Conservation (phyloP, 2,888 invertebrate genomes). For the Scrobipalpa costella region DNA sequence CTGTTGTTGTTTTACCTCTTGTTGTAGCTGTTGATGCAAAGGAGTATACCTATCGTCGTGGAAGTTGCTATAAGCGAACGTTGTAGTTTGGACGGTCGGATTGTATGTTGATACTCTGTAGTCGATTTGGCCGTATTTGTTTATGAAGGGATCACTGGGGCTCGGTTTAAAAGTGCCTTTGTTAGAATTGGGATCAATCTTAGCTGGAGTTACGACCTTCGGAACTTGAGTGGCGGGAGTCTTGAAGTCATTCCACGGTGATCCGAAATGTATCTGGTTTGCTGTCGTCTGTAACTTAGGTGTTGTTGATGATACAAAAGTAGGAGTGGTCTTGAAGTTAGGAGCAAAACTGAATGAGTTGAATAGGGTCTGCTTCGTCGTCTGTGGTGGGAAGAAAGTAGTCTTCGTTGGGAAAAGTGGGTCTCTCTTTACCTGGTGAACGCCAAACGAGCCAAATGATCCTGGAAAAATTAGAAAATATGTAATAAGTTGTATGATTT, state of each 20-base stretch:
- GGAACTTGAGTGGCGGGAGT: conserved; percentile 72
- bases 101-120: conserved; percentile 71
- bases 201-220: conserved; percentile 58
- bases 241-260: conserved; percentile 65
- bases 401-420: conserved; percentile 68
- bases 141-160: conserved; percentile 71
- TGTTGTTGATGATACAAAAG: conserved; percentile 54
- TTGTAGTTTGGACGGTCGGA: conserved; percentile 58
- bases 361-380: conserved; percentile 68
- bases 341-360: conserved; percentile 68
- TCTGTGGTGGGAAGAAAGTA: conserved; percentile 64
- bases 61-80: conserved; percentile 51
- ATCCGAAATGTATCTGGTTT: conserved; percentile 63
- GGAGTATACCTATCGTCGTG: conserved; percentile 40
- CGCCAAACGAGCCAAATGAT: conserved; percentile 82
- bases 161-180: conserved; percentile 70
- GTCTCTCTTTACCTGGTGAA: conserved; percentile 78
- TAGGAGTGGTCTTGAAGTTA: conserved; percentile 58
- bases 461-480: conserved; percentile 58
- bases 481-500: neutral
- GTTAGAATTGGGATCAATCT: conserved; percentile 65
- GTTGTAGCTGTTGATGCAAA: neutral
- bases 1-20: neutral
- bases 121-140: conserved; percentile 55
- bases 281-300: conserved; percentile 60